A percentile compares a stretch with the other conserved stretches of the same genome.
Conservation (phyloP, 2,888 invertebrate species). For the Drosophila aldrichi region DNA sequence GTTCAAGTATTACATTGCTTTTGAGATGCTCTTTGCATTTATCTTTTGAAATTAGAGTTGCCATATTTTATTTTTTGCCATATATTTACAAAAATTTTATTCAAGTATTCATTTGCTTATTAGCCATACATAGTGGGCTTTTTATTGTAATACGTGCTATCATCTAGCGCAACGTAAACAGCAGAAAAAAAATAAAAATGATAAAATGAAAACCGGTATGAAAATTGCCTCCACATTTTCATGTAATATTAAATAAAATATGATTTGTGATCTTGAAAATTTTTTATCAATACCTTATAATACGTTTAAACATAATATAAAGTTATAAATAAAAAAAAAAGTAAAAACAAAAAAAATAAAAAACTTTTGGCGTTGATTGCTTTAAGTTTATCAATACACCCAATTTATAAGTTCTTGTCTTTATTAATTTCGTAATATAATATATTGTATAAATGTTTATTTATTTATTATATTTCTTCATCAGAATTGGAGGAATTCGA, state of each 20-base stretch:
- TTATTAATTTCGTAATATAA: background rate
- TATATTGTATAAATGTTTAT: background rate
- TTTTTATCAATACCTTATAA: slow-evolving; percentile 70
- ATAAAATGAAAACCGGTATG: slow-evolving; percentile 20
- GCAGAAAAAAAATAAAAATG: background rate
- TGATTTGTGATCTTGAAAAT: slow-evolving; percentile 77
- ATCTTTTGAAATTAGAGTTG: slow-evolving; percentile 20
- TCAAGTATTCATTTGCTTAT: slow-evolving; percentile 2
- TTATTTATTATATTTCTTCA: background rate
- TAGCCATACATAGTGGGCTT: slow-evolving; percentile 18
- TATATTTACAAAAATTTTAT: background rate
- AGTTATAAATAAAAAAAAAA: slow-evolving; percentile 44
- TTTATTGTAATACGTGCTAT: slow-evolving; percentile 25
- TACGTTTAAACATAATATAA: slow-evolving; percentile 71
- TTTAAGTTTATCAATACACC: slow-evolving; percentile 60
- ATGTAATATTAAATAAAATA: slow-evolving; percentile 56
- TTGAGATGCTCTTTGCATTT: background rate
- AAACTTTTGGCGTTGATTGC: slow-evolving; percentile 74
- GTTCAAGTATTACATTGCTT: slow-evolving; percentile 5
- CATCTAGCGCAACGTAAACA: slow-evolving; percentile 20
- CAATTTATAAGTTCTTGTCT: background rate
- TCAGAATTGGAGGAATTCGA: too few relatives aligned
- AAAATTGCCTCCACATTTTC: slow-evolving; percentile 48
- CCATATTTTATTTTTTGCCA: slow-evolving; percentile 37
- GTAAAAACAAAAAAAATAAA: slow-evolving; percentile 40